Conservation (phyloP, 1,140 invertebrate species). For the Bombus terrestris region DNA sequence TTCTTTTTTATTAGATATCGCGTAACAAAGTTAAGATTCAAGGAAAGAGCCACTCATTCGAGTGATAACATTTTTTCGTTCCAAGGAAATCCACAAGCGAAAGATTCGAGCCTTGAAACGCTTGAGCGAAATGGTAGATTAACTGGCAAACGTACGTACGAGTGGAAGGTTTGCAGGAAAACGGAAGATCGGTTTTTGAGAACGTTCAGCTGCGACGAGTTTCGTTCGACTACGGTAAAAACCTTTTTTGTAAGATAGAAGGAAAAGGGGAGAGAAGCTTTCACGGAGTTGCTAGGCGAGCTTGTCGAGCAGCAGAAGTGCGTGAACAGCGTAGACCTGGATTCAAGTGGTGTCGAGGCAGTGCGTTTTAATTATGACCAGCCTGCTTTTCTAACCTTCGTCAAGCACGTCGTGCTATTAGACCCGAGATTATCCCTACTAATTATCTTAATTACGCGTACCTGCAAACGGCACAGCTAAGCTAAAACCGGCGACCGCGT, state of each 20-base stretch:
- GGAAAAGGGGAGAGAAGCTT: not conserved
- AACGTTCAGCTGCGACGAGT: conserved; percentile 6
- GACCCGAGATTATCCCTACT: conserved; percentile 69
- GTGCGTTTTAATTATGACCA: conserved; percentile 71
- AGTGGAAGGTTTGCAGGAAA: not conserved
- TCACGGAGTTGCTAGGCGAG: not conserved
- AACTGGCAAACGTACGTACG: not conserved
- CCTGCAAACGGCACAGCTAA: not conserved
- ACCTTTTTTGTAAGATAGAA: not conserved
- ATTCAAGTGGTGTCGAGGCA: conserved; percentile 40
- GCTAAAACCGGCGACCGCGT: not conserved
- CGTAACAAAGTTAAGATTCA: not conserved
- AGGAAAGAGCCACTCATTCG: not conserved
- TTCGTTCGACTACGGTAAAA: conserved; percentile 8
- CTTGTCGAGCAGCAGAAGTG: conserved; percentile 34
- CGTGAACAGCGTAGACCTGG: conserved; percentile 28
- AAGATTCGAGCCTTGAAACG: not conserved
- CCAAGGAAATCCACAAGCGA: not conserved
- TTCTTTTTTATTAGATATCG: not conserved
- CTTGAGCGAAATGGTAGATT: not conserved
- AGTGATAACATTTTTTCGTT: not conserved
- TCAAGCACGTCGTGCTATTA: conserved; percentile 63
- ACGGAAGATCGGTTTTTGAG: no score
- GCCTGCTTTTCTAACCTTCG: conserved; percentile 23
- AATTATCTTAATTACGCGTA: conserved; percentile 73